A percentile compares a stretch with the other conserved stretches of the same genome.
These are phyloP conservation scores for Ciona savignyi DNA, from an alignment of 23 tunicate genomes.

Conservation along the genomic window DNA sequence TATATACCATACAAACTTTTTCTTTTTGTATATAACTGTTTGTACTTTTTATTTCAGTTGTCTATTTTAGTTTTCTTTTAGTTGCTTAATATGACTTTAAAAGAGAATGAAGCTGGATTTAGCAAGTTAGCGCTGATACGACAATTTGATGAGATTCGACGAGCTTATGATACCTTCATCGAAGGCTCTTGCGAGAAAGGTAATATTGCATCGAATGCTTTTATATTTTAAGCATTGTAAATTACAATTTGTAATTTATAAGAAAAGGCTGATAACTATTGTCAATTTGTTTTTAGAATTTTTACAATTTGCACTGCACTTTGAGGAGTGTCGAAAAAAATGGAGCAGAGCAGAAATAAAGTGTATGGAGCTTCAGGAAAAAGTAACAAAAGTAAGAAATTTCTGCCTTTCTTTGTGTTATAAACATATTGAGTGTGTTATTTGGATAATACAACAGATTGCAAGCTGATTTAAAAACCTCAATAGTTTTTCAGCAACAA, in stretches of 20 bases:
- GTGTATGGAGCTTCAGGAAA: slow-evolving; percentile 53
- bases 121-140: slow-evolving; percentile 60
- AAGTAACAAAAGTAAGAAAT: slow-evolving; percentile 40
- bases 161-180: slow-evolving; percentile 36
- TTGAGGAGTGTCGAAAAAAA: slow-evolving; percentile 52
- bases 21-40: too few relatives aligned
- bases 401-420: neutral
- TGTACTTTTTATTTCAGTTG: too few relatives aligned
- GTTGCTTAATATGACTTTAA: too few relatives aligned
- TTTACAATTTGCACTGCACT: slow-evolving; percentile 73
- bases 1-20: too few relatives aligned
- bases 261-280: neutral
- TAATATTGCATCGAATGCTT: slow-evolving; percentile 1
- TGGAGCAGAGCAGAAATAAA: slow-evolving; percentile 45
- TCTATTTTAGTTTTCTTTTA: too few relatives aligned
- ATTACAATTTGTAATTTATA: neutral
- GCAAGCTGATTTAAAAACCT: too few relatives aligned
- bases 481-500: too few relatives aligned
- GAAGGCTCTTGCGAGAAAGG: slow-evolving; percentile 72
- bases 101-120: slow-evolving; percentile 53
- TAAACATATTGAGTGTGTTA: too few relatives aligned
- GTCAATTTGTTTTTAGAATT: slow-evolving; percentile 24
- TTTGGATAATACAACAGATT: too few relatives aligned
- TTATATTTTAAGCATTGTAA: neutral
- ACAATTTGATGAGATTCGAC: slow-evolving; percentile 69